Evolutionary conservation across 1,140 invertebrate species (phyloP).

Genomic region (Drosophila mayri): DNA sequence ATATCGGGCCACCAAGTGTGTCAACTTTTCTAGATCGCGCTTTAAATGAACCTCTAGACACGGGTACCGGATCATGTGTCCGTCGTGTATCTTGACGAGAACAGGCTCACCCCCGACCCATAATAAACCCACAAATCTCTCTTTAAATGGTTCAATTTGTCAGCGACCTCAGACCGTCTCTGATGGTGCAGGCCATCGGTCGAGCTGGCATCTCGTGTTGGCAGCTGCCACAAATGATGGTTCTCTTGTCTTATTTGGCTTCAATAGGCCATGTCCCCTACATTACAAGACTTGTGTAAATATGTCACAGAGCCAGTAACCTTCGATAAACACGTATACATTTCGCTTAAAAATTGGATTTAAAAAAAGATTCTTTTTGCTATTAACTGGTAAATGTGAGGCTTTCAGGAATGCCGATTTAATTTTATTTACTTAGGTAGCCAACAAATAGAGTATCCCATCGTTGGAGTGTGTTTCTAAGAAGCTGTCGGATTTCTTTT

Average conservation of each 20-base stretch:
- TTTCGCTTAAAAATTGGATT: neutral
- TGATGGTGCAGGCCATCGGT: conserved; percentile 52
- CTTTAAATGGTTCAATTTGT: conserved; percentile 71
- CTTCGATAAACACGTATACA: neutral
- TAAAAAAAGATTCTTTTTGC: neutral
- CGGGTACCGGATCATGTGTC: neutral
- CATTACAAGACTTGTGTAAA: neutral
- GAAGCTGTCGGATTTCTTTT: conserved; percentile 21
- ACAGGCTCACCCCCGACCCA: neutral
- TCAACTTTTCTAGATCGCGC: neutral
- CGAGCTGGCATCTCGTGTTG: conserved; percentile 44
- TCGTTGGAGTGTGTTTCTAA: neutral
- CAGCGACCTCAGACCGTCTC: conserved; percentile 15
- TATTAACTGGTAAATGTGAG: neutral
- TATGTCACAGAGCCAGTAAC: neutral
- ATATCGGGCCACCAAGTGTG: too few relatives aligned
- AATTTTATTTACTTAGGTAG: neutral
- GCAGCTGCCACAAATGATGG: conserved; percentile 67
- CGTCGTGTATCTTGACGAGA: conserved; percentile 11
- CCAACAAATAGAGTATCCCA: neutral
- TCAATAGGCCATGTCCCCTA: neutral
- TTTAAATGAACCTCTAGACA: neutral
- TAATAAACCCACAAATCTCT: conserved; percentile 51
- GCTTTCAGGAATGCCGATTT: too few relatives aligned
- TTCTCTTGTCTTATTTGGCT: conserved; percentile 18